Evolutionary conservation across 2,797 vertebrate species (phyloP).

Genomic region (Pseudochaenichthys georgianus): DNA sequence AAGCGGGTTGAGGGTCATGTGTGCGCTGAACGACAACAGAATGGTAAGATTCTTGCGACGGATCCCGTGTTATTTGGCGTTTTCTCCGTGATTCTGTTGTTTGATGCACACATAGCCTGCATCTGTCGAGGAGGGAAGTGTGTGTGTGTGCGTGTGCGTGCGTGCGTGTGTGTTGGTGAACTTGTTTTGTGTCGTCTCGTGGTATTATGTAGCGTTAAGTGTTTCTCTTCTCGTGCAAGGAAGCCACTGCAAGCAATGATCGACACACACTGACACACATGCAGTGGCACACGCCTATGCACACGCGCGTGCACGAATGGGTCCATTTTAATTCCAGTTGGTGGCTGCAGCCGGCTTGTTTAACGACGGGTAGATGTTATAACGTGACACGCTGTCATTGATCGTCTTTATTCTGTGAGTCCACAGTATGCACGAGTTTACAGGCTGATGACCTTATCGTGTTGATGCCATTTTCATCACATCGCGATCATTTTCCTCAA

Average conservation of each 20-base stretch:
- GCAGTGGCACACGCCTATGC: constrained; percentile 24
- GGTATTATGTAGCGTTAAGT: constrained; percentile 48
- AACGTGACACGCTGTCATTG: constrained; percentile 38
- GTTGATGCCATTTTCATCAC: constrained; percentile 69
- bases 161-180: constrained; percentile 62
- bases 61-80: constrained; percentile 58
- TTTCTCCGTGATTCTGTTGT: constrained; percentile 74
- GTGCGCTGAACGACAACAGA: constrained; percentile 71
- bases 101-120: constrained; percentile 66
- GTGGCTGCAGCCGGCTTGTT: constrained; percentile 43
- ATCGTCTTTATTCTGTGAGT: neutral
- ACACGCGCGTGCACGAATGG: constrained; percentile 46
- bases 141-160: constrained; percentile 49
- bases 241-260: constrained; percentile 25
- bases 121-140: constrained; percentile 62
- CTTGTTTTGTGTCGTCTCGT: constrained; percentile 65
- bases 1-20: constrained; percentile 50
- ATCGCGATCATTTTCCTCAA: constrained; percentile 55
- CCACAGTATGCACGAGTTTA: constrained; percentile 16
- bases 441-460: constrained; percentile 68
- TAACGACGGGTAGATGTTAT: constrained; percentile 20
- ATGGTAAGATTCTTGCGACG: constrained; percentile 85
- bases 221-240: constrained; percentile 37
- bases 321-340: constrained; percentile 71
- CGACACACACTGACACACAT: constrained; percentile 25